Conservation (phyloP, 2,797 vertebrate genomes). For the Vespertilio murinus region DNA sequence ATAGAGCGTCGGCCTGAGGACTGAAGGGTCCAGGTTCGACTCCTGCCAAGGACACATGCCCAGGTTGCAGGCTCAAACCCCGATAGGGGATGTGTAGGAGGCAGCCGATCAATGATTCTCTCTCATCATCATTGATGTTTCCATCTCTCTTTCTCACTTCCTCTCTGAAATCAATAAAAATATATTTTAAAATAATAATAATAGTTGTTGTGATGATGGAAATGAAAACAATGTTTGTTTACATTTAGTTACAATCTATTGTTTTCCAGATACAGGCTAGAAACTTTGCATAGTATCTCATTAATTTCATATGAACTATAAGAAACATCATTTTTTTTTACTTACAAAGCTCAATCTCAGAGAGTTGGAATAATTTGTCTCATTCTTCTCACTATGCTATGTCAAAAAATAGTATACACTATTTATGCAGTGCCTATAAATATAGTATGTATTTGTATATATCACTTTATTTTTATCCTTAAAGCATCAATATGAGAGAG, state of each 20-base stretch:
- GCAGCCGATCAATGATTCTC: no score
- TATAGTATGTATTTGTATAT: neutral
- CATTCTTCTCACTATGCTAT: neutral
- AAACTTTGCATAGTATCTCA: neutral
- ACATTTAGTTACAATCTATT: neutral
- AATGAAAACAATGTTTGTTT: neutral
- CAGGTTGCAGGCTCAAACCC: no score
- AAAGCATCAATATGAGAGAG: neutral
- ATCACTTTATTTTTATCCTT: constrained; percentile 6
- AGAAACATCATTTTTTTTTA: constrained; percentile 33
- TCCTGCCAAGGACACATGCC: no score
- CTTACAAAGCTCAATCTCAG: neutral
- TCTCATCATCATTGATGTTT: no score
- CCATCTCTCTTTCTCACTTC: no score
- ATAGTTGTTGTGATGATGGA: neutral
- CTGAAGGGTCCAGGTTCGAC: no score
- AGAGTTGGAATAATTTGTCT: neutral
- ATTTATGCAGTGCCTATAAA: neutral
- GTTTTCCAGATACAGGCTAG: neutral
- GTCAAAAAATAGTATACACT: neutral
- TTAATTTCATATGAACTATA: constrained; percentile 19
- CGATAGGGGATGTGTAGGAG: no score
- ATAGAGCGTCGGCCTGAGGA: no score
- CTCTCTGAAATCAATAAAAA: no score
- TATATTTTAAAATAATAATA: neutral